Base-by-base conservation (phyloP, 1,140 invertebrate genomes). In the Andricus grossulariae region DNA sequence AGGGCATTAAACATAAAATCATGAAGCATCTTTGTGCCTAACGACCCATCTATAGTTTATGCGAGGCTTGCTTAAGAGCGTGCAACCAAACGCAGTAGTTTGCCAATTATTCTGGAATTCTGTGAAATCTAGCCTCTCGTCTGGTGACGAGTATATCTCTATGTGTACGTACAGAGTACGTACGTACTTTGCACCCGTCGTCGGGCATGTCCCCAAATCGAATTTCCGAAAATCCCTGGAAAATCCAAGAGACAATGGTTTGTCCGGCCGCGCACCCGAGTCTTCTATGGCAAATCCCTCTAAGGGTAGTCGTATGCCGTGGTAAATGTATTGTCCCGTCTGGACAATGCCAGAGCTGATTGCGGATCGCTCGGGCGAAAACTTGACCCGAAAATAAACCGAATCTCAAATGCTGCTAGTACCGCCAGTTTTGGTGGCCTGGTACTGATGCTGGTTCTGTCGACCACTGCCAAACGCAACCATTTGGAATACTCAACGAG, bases 321-420 rank as follows among this genome's bases (percentile, higher is more conserved):
- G 50, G 85, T 82, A 84, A 86, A 87, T 84, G 82, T 88, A 86
- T 87, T 87, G 87, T 87, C 86, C 78, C 16, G 39, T 18, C 57
- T 25, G 85, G 79, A 89, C 88, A 88, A 88, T 88, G 84, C 84
- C 72, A 72, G 51, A 85, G 80, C 86, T 90, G 88, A 90, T 90
- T 90, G 88, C 86, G 80, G 81, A 78, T 72, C 86, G 84, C 73
- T 84, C 82, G 78, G 77, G 82, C 77, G 85, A 89, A 89, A 89
- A 88, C 85, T 89, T 86, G 88, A 86, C 82, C 85, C 82, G 85
- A 87, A 90, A 90, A 88, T 87, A 87, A 88, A 89, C 82, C 81
- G 83, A 87, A 85, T 81, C 81, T 84, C 76, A 79, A 83, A 83
- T 75, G 81, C 45, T 50, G 80, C 18, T 72, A 54, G 60, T 49